Evolutionary conservation across 2,888 invertebrate genomes (phyloP), one percentile per base, ranked within the genome.

Genomic region (Lumbricus terrestris): DNA sequence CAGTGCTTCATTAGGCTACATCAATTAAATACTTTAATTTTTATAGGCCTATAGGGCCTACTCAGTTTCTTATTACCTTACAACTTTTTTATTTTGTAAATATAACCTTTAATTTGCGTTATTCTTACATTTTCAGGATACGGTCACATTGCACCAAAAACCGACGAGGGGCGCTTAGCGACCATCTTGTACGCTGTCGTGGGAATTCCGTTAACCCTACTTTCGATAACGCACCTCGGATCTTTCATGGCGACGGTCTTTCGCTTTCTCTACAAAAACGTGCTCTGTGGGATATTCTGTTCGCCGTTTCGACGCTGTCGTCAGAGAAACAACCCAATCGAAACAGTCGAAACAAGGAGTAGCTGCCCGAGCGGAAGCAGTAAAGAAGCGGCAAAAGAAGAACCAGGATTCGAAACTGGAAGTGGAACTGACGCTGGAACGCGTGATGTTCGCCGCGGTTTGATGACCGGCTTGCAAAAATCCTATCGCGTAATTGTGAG

Each of bases 211-310:
- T 92, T 94, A 42, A 94, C 94, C 1, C 92, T 94, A 85, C 92
- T 94, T 90, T 94, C 94, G 90, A 93, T 94, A 20, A 94, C 94
- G 40, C 94, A 94, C 91, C 94, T 94, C 47, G 94, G 94, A 90
- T 94, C 94, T 91, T 93, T 94, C 91, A 94, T 94, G 94, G 94
- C 94, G 38, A 93, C 94, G 16, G 94, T 94, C 40, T 94, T 94
- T 93, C 93, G 94, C 54, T 92, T 96, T 93, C 96, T 97, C 91
- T 97, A 97, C 93, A 93, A 93, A n/a, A 94, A 94, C 91, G 93
- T 94, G 33, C 94, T 94, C 91, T 94, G 94, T 91, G 94, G 94
- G 0, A 90, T 94, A 34, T 94, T 90, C 91, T 92, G 92, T 90
- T n/a, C 88, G 20, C 34, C 34, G 42, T 33, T 37, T 54, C 29